These are phyloP conservation scores for Numenius phaeopus DNA, from an alignment of 2,797 vertebrate species.

Conservation along the genomic window DNA sequence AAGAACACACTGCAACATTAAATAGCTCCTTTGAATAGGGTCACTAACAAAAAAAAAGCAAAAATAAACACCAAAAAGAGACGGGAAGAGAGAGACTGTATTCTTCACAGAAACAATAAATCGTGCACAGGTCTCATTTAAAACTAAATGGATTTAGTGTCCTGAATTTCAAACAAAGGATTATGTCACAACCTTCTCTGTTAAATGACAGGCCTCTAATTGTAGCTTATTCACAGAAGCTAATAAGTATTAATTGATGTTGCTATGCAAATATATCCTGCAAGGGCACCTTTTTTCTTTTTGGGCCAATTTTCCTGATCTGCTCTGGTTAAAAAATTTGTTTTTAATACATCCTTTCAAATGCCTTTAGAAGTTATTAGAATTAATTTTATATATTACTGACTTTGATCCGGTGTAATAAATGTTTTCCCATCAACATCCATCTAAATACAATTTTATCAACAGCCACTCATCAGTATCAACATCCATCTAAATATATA, in stretches of 20 bases:
- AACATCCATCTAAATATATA: not conserved
- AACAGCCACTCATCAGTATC: not conserved
- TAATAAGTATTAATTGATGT: not conserved
- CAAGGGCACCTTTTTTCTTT: not conserved
- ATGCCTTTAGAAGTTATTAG: not conserved
- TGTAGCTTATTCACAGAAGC: not conserved
- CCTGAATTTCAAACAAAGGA: not conserved
- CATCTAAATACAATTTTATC: not conserved
- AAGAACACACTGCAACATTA: not conserved
- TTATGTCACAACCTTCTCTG: not conserved
- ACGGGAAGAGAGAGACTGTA: not conserved
- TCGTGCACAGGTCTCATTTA: not conserved
- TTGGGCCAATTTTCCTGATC: not conserved
- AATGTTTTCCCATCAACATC: not conserved
- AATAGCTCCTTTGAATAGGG: not conserved
- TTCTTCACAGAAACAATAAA: not conserved
- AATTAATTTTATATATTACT: not conserved
- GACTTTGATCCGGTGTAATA: not conserved
- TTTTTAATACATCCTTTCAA: not conserved
- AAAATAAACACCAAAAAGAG: not conserved
- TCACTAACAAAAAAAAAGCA: not conserved
- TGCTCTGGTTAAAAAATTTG: not conserved
- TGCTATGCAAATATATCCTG: not conserved
- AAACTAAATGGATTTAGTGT: not conserved
- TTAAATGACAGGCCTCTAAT: not conserved